Evolutionary conservation across 2,888 invertebrate species (phyloP).

Genomic region (Pristionchus mayeri): DNA sequence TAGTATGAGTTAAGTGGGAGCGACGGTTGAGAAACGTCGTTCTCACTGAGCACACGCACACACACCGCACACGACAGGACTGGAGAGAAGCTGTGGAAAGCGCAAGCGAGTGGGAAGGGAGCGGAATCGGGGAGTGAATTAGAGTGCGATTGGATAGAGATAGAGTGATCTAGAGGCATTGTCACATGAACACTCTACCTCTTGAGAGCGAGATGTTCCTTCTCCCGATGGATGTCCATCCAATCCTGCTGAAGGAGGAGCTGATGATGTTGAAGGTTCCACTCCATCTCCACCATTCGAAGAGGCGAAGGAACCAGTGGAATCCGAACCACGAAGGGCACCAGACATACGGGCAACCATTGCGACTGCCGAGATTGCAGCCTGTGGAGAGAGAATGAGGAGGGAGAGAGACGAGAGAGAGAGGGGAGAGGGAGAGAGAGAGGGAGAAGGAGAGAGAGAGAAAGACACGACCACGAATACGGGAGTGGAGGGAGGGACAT

Average conservation of each 20-base stretch:
- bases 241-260: conserved; percentile 45
- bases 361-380: conserved; percentile 75
- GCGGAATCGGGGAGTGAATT: conserved; percentile 33
- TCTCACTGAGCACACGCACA: conserved; percentile 1
- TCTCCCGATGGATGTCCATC: conserved; percentile 4
- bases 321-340: conserved; percentile 63
- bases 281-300: conserved; percentile 47
- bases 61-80: conserved; percentile 35
- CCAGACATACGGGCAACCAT: conserved; percentile 74
- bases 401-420: too few relatives aligned
- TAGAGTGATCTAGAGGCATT: conserved; percentile 3
- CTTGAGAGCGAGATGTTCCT: conserved; percentile 44
- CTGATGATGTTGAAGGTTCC: conserved; percentile 52
- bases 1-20: conserved; percentile 2
- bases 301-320: conserved; percentile 65
- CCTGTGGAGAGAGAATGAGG: too few relatives aligned
- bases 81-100: background rate
- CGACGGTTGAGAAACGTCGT: conserved; percentile 24
- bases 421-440: conserved; percentile 50
- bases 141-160: background rate
- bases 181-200: conserved; percentile 40
- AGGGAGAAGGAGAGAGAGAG: conserved; percentile 47
- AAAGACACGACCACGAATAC: background rate
- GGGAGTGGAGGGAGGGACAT: conserved; percentile 17
- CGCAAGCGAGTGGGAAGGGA: conserved; percentile 22